phyloP scores from a whole-genome alignment of 2,888 invertebrate genomes.

The Amblyjoppa fuscipennis region DNA sequence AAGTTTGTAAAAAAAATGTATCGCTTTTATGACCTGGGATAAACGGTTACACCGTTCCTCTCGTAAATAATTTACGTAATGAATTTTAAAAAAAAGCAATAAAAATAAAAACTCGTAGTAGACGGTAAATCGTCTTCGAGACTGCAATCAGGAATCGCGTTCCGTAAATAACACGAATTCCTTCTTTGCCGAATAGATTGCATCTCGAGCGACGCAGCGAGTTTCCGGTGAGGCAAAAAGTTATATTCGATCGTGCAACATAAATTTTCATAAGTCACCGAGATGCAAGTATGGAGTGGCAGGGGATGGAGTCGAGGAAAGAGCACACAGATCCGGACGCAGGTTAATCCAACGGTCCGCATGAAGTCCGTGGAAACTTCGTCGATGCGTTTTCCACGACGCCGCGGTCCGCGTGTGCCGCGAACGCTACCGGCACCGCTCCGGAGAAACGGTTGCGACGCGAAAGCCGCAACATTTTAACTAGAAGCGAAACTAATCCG shows the following conservation, averaged over 20 bases:
- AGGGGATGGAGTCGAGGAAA: background rate
- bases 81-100: background rate
- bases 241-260: conserved; percentile 1
- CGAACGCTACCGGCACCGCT: background rate
- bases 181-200: conserved; percentile 22
- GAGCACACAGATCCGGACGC: background rate
- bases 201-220: background rate
- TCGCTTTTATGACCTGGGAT: background rate
- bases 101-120: background rate
- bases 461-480: conserved; percentile 36
- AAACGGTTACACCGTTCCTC: background rate
- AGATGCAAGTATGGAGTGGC: background rate
- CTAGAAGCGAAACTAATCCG: conserved; percentile 33
- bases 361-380: conserved; percentile 6
- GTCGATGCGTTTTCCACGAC: conserved; percentile 23
- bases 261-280: conserved; percentile 7
- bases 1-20: background rate
- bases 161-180: background rate
- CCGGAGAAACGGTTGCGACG: background rate
- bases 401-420: background rate
- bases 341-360: background rate
- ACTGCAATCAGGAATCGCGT: background rate
- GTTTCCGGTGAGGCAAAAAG: background rate
- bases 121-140: background rate
- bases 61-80: background rate